Percentiles rank a stretch among this genome's conserved stretches.
Conservation (phyloP, 1,140 invertebrate species). For the Nasonia longicornis region DNA sequence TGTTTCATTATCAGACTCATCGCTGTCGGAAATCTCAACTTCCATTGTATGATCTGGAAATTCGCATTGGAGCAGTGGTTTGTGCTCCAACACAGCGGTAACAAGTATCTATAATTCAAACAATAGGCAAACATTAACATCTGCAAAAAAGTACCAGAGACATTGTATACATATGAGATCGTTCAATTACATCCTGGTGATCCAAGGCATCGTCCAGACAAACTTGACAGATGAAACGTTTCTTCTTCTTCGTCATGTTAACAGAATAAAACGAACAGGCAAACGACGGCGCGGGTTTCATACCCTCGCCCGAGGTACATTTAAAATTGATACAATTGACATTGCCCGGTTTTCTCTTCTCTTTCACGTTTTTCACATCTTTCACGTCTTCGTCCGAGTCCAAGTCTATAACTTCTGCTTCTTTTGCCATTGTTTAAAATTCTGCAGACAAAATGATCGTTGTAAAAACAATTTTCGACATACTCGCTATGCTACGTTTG, state of each 20-base stretch:
- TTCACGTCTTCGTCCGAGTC: conserved; percentile 62
- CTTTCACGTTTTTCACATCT: conserved; percentile 38
- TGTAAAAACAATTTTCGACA: no score
- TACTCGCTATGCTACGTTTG: no score
- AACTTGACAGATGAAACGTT: conserved; percentile 67
- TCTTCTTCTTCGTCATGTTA: conserved; percentile 64
- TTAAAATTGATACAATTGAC: conserved; percentile 71
- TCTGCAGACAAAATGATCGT: background rate
- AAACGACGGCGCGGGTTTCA: conserved; percentile 68
- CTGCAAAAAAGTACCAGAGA: conserved; percentile 3
- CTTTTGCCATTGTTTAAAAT: conserved; percentile 26
- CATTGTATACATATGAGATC: conserved; percentile 9
- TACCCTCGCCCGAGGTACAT: conserved; percentile 67
- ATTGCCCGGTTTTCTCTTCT: conserved; percentile 56
- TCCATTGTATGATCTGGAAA: conserved; percentile 72
- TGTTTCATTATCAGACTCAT: conserved; percentile 67
- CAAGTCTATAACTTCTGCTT: conserved; percentile 62
- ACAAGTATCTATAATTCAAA: conserved; percentile 61
- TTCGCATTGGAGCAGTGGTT: conserved; percentile 65
- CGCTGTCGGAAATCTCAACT: conserved; percentile 71
- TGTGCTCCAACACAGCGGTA: conserved; percentile 58
- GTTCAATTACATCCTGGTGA: conserved; percentile 62
- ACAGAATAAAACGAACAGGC: conserved; percentile 69
- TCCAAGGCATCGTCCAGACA: conserved; percentile 67
- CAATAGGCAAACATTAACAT: conserved; percentile 19